These are phyloP conservation scores for Cyprinodon tularosa DNA, from an alignment of 2,113 vertebrate species.

Conservation along the genomic window DNA sequence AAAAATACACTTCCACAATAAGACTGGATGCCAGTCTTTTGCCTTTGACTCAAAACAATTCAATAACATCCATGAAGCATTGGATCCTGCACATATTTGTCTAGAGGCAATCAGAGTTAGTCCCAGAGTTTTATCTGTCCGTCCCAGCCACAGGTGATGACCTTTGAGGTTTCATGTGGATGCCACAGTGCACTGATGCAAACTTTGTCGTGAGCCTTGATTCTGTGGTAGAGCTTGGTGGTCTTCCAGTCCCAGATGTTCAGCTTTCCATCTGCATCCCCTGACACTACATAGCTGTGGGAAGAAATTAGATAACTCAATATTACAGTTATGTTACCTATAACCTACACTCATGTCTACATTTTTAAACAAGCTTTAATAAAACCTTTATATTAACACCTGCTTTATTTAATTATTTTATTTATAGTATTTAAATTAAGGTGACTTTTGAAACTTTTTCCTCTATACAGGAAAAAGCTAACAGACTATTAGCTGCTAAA, in stretches of 20 bases:
- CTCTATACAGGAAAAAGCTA: too few species aligned
- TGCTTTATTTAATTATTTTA: neutral
- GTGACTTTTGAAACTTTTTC: too few species aligned
- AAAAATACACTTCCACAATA: conserved; percentile 51
- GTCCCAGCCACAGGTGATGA: conserved; percentile 98
- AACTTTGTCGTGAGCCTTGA: conserved; percentile 98
- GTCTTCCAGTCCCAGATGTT: conserved; percentile 99
- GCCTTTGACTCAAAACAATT: conserved; percentile 26
- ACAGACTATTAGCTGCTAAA: too few species aligned
- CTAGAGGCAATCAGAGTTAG: conserved; percentile 51
- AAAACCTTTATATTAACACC: too few species aligned
- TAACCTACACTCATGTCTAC: neutral
- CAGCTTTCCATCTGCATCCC: conserved; percentile 97
- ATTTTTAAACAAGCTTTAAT: neutral
- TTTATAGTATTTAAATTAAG: neutral
- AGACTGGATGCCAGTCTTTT: conserved; percentile 83
- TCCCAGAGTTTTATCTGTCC: conserved; percentile 98
- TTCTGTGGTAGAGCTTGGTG: conserved; percentile 96
- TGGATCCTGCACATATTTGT: neutral
- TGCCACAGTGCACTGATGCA: conserved; percentile 98
- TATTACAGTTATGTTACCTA: conserved; percentile 31
- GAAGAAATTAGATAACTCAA: neutral
- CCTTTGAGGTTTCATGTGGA: conserved; percentile 97
- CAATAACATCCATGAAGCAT: conserved; percentile 3
- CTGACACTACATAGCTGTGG: conserved; percentile 96